phyloP scores from a whole-genome alignment of 2,888 invertebrate species.

The Eulithis prunata region DNA sequence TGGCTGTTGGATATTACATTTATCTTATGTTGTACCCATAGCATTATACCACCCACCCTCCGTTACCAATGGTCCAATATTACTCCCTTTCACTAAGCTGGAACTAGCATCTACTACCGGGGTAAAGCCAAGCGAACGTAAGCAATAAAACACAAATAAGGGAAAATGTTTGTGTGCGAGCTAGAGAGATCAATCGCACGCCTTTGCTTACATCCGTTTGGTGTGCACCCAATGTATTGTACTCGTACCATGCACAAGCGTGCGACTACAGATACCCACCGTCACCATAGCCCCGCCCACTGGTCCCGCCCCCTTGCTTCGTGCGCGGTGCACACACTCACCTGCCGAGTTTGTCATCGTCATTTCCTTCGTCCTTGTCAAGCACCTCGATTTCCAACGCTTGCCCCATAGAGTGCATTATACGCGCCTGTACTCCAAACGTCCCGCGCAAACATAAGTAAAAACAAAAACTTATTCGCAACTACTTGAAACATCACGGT shows the following conservation, averaged over 20 bases:
- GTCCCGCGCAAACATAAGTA: conserved; percentile 79
- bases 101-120: conserved; percentile 7
- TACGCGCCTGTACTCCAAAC: conserved; percentile 78
- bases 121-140: neutral
- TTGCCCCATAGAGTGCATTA: conserved; percentile 88
- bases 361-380: conserved; percentile 94
- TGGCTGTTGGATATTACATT: neutral
- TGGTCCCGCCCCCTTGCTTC: neutral
- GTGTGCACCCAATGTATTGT: neutral
- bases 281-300: conserved; percentile 15
- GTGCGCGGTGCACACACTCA: conserved; percentile 77
- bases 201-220: neutral
- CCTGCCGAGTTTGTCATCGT: conserved; percentile 96
- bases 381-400: conserved; percentile 89
- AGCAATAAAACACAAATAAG: neutral
- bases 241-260: conserved; percentile 23
- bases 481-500: conserved; percentile 45
- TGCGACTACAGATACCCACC: conserved; percentile 25
- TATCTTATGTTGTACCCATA: no score
- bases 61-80: neutral
- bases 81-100: neutral
- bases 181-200: neutral
- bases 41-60: neutral
- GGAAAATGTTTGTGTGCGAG: neutral
- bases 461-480: conserved; percentile 77